Percentiles rank a stretch among this genome's conserved stretches.
Evolutionary conservation across 2,113 vertebrate species (phyloP).

Genomic region (Chaenogobius annularis): DNA sequence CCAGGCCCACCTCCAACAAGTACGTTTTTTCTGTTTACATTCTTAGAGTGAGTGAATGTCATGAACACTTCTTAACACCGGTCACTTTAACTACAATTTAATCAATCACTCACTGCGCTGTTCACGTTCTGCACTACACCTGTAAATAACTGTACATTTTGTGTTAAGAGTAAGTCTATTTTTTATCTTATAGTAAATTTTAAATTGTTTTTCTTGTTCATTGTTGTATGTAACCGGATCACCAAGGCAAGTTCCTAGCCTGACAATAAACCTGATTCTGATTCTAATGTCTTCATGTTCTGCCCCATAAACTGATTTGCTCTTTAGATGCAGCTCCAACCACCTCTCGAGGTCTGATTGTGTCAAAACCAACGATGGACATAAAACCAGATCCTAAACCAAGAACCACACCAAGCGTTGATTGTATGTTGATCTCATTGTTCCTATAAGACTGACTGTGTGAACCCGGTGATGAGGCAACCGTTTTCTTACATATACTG

Average conservation of each 20-base stretch:
- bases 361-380: background rate
- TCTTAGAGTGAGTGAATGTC: background rate
- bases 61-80: too few relatives aligned
- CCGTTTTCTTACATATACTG: background rate
- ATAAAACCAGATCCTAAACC: background rate
- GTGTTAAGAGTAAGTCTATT: too few relatives aligned
- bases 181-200: background rate
- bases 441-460: background rate
- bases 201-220: too few relatives aligned
- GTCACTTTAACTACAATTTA: too few relatives aligned
- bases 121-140: too few relatives aligned
- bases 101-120: too few relatives aligned
- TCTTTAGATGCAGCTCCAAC: background rate
- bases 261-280: too few relatives aligned
- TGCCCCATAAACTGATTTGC: background rate
- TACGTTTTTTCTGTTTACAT: background rate
- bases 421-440: background rate
- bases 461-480: background rate
- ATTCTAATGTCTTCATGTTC: too few relatives aligned
- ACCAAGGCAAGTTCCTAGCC: too few relatives aligned
- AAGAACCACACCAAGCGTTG: background rate
- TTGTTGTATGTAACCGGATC: too few relatives aligned
- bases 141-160: background rate
- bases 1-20: constrained; percentile 5
- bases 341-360: background rate